Conservation (phyloP, 53 echinoderm and acorn worm genomes). For the Astropecten irregularis region DNA sequence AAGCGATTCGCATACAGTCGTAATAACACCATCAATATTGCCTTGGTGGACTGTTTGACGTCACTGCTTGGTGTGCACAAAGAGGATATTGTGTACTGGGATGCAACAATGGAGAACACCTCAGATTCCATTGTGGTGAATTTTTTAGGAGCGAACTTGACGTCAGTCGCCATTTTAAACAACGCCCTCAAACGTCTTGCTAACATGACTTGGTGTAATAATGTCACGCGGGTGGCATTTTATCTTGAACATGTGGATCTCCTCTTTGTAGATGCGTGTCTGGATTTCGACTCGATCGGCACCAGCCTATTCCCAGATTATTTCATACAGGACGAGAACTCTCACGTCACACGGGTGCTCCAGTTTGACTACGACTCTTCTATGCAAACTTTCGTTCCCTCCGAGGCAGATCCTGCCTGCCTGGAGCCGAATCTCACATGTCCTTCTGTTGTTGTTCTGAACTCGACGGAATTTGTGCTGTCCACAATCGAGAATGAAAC, state of each 20-base stretch:
- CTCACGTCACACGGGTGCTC: neutral
- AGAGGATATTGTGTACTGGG: constrained; percentile 17
- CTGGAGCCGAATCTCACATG: constrained; percentile 7
- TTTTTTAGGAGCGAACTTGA: neutral
- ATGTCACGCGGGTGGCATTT: neutral
- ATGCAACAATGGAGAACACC: neutral
- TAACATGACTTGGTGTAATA: constrained; percentile 5
- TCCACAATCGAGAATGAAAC: neutral
- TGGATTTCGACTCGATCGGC: neutral
- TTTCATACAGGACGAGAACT: neutral
- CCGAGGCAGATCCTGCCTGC: neutral
- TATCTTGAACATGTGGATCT: neutral
- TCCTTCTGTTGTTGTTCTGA: neutral
- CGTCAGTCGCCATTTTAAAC: neutral
- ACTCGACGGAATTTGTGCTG: neutral
- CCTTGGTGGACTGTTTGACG: constrained; percentile 13
- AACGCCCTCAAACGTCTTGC: neutral
- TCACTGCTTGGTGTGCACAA: neutral
- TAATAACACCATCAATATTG: constrained; percentile 25
- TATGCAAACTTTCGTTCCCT: neutral
- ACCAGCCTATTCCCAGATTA: neutral
- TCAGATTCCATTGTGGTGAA: neutral
- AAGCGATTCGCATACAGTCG: constrained; percentile 9
- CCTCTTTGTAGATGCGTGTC: neutral
- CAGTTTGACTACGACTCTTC: constrained; percentile 13